phyloP scores from a whole-genome alignment of 37 sponge, comb jelly and placozoan genomes.

The Dysidea cf. avara region DNA sequence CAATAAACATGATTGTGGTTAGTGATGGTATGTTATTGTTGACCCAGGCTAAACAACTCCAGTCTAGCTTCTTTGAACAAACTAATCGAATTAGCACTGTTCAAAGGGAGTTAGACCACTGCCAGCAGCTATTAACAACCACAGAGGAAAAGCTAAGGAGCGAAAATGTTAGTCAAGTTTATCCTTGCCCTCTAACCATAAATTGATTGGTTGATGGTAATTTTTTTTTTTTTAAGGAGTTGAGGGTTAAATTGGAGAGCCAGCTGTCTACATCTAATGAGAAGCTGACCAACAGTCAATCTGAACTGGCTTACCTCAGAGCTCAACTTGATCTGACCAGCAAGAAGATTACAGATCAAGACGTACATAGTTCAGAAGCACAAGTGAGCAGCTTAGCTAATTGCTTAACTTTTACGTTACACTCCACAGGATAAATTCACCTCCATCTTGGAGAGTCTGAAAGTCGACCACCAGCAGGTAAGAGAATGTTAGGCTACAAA shows the following conservation, averaged over 20 bases:
- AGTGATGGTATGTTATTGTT: background rate
- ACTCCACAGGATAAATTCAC: background rate
- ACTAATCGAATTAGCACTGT: constrained; percentile 39
- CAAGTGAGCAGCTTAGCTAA: no score
- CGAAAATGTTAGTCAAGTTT: background rate
- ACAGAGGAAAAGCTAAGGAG: constrained; percentile 12
- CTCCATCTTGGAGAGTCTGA: background rate
- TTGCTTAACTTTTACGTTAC: no score
- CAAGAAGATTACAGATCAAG: constrained; percentile 23
- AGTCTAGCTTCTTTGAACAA: constrained; percentile 26
- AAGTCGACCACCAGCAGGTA: background rate
- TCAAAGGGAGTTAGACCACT: constrained; percentile 38
- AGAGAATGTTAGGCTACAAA: background rate
- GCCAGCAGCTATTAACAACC: background rate
- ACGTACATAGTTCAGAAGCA: background rate
- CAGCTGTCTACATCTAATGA: constrained; percentile 5
- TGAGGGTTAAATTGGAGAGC: constrained; percentile 3
- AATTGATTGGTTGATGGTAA: background rate
- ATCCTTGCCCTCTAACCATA: background rate
- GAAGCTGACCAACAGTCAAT: constrained; percentile 1
- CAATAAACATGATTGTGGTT: background rate
- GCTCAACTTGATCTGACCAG: constrained; percentile 19
- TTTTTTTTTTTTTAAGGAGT: background rate
- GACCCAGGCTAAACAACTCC: constrained; percentile 9
- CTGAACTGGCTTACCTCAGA: constrained; percentile 15